Evolutionary conservation across 2,113 vertebrate genomes (phyloP), one percentile per base, ranked within the genome.

Genomic region (Vulpes vulpes): DNA sequence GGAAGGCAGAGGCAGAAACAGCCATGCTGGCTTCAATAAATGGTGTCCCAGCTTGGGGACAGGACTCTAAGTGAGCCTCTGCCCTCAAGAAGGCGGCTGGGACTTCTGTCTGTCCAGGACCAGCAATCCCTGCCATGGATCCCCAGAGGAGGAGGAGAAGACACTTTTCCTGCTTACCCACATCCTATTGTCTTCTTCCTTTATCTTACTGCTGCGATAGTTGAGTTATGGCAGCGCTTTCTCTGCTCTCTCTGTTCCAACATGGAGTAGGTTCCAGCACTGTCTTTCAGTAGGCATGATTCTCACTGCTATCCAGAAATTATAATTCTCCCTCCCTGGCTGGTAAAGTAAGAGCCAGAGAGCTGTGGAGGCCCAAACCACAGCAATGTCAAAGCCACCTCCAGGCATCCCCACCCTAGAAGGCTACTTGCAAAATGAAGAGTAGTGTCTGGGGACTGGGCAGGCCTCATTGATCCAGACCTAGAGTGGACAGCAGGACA

Each of bases 1-100:
- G 76, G 43, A 90, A 82, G 85, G 89, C 95, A 83, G 97, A 95
- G 79, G 86, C 91, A 25, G 43, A 90, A 82, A 96, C 89, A n/a
- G 84, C 96, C 38, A 89, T 71, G 86, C 80, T 20, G 96, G 25
- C 97, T 90, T 97, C 97, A 88, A 97, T 98, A 97, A 97, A 94
- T 97, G 97, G 96, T 81, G 92, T 86, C 74, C 94, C 96, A 38
- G 91, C 88, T 11, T 22, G 78, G 79, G 93, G 71, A 65, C 67
- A 93, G 82, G 82, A 91, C 89, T 79, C 69, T 69, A 78, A 86
- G 84, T 97, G 90, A 98, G 97, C 96, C 96, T 94, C 96, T 80
- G 95, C 92, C 78, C 85, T 62, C 94, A 43, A 53, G 83, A 91
- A 12, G 65, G 27, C 32, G 59, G 27, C 32, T 51, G 62, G 89